Evolutionary conservation across 1,140 invertebrate genomes (phyloP).

Genomic region (Penaeus vannamei): DNA sequence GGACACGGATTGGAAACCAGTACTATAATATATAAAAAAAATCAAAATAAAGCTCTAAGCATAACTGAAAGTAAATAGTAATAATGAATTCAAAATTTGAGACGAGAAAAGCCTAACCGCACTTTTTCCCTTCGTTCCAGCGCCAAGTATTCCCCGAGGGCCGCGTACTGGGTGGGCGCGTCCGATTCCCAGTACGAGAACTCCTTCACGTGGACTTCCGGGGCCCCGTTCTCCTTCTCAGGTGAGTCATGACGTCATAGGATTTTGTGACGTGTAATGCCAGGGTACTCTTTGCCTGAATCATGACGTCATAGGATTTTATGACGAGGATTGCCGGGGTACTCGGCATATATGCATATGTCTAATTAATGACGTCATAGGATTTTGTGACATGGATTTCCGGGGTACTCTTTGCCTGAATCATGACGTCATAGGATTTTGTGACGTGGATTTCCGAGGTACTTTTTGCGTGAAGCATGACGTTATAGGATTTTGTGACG

Average conservation of each 20-base stretch:
- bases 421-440: background rate
- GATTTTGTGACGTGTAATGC: background rate
- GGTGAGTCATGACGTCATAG: background rate
- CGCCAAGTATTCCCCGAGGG: background rate
- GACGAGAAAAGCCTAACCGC: no score
- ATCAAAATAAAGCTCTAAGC: no score
- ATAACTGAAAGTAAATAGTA: no score
- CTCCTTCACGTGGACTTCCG: conserved; percentile 54
- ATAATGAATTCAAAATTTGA: no score
- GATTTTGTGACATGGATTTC: background rate
- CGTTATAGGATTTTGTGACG: conserved; percentile 29
- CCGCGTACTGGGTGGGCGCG: conserved; percentile 49
- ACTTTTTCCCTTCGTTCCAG: conserved; percentile 4
- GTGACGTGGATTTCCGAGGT: background rate
- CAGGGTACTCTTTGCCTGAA: background rate
- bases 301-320: background rate
- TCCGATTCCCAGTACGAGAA: conserved; percentile 52
- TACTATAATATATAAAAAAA: no score
- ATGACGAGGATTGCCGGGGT: conserved; percentile 49
- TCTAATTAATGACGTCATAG: background rate
- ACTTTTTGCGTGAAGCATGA: no score
- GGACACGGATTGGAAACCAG: no score
- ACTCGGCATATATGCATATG: conserved; percentile 38
- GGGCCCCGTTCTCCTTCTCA: conserved; percentile 48
- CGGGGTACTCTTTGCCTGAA: background rate